phyloP scores from a whole-genome alignment of 2,888 invertebrate species.

The Philereme transversata region DNA sequence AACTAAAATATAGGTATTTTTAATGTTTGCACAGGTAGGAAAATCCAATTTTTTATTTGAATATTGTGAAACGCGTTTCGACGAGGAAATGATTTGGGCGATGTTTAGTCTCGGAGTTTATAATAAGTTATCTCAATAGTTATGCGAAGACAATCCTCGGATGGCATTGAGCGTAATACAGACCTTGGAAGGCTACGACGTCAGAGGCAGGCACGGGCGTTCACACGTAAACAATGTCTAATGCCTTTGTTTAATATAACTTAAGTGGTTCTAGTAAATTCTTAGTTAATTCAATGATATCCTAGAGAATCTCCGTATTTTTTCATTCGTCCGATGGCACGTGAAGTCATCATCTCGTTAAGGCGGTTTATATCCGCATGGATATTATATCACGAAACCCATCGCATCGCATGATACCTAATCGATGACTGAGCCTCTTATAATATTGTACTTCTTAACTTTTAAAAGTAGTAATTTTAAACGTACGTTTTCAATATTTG shows the following conservation, averaged over 20 bases:
- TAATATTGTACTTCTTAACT: too few species aligned
- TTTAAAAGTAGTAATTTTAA: too few species aligned
- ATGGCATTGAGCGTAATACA: slow-evolving; percentile 56
- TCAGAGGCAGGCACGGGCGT: slow-evolving; percentile 51
- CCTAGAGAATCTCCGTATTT: slow-evolving; percentile 68
- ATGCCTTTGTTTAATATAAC: slow-evolving; percentile 42
- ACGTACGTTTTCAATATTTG: too few species aligned
- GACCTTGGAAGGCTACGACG: slow-evolving; percentile 57
- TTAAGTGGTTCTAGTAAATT: slow-evolving; percentile 56
- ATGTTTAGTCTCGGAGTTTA: slow-evolving; percentile 4
- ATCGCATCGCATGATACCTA: slow-evolving; percentile 10
- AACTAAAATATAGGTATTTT: slow-evolving; percentile 47
- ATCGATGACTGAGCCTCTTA: neutral
- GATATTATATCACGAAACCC: slow-evolving; percentile 24
- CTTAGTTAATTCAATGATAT: slow-evolving; percentile 56
- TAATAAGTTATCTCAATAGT: neutral
- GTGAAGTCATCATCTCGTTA: slow-evolving; percentile 43
- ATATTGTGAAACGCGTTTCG: slow-evolving; percentile 20
- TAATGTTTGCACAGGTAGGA: slow-evolving; percentile 51
- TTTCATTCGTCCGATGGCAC: slow-evolving; percentile 38
- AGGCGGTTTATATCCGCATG: slow-evolving; percentile 44
- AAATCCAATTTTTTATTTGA: slow-evolving; percentile 47
- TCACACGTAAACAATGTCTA: slow-evolving; percentile 68
- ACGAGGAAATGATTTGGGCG: slow-evolving; percentile 13
- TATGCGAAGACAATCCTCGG: slow-evolving; percentile 29